phyloP scores from a whole-genome alignment of 2,888 invertebrate genomes.

The Andrena trimmerana region DNA sequence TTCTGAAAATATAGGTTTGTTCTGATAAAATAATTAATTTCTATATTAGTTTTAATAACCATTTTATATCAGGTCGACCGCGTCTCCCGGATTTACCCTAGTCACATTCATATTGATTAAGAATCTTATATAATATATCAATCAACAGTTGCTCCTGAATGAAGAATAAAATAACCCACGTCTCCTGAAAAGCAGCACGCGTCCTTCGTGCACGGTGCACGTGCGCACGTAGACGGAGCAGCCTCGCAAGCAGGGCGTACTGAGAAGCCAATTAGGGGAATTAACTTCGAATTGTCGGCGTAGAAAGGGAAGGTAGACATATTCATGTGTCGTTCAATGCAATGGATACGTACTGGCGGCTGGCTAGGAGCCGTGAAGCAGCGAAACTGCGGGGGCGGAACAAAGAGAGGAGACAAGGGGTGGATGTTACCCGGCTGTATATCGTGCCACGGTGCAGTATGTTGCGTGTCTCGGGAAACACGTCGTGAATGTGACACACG shows the following conservation, averaged over 20 bases:
- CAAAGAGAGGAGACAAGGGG: constrained; percentile 40
- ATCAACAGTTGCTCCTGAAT: no score
- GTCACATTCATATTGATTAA: no score
- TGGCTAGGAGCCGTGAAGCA: constrained; percentile 15
- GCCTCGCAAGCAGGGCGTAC: constrained; percentile 48
- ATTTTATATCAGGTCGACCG: no score
- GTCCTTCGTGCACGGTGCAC: not conserved
- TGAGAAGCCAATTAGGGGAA: constrained; percentile 70
- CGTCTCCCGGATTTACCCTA: no score
- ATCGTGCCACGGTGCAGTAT: constrained; percentile 71
- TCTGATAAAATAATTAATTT: no score
- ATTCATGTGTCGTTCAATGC: constrained; percentile 62
- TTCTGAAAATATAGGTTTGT: no score
- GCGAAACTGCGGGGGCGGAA: constrained; percentile 33
- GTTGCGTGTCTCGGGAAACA: constrained; percentile 78
- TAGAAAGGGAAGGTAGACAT: constrained; percentile 57
- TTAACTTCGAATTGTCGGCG: constrained; percentile 73
- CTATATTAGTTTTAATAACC: no score
- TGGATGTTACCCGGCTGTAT: constrained; percentile 66
- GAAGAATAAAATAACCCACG: not conserved
- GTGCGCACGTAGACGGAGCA: constrained; percentile 11
- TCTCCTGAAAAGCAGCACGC: constrained; percentile 31
- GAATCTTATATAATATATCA: no score
- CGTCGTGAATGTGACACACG: constrained; percentile 82
- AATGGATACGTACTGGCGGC: constrained; percentile 56